Evolutionary conservation across 1,140 invertebrate species (phyloP).

Genomic region (Magallana gigas): DNA sequence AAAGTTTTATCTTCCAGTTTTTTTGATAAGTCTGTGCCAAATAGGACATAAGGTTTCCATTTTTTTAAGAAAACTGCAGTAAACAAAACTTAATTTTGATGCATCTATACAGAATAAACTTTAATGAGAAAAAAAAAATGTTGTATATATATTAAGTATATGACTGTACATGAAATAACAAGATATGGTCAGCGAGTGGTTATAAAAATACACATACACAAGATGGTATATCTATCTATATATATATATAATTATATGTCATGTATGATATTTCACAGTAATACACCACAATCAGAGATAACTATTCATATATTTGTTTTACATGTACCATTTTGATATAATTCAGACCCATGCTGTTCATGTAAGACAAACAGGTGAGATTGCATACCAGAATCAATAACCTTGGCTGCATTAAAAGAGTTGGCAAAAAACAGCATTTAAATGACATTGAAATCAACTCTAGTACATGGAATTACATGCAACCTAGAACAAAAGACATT

Average conservation of each 20-base stretch:
- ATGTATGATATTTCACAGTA: not conserved
- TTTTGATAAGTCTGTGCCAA: not conserved
- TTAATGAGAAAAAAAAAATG: no score
- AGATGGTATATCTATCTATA: not conserved
- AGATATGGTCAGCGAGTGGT: no score
- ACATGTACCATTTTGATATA: not conserved
- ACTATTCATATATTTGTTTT: not conserved
- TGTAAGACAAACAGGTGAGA: constrained; percentile 10
- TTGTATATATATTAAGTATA: no score
- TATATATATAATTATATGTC: not conserved
- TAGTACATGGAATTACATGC: no score
- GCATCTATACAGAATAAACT: no score
- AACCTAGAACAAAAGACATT: no score
- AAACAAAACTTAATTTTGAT: not conserved
- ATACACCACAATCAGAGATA: not conserved
- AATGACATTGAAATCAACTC: no score
- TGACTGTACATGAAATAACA: no score
- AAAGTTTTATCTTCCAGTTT: no score
- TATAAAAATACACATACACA: not conserved
- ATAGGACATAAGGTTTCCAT: not conserved
- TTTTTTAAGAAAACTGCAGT: not conserved
- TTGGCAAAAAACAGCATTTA: not conserved
- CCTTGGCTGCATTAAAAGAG: constrained; percentile 13
- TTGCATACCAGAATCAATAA: constrained; percentile 16
- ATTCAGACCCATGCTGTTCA: constrained; percentile 12